phyloP scores from a whole-genome alignment of 1,140 invertebrate genomes.

The Zelostemma sp. region DNA sequence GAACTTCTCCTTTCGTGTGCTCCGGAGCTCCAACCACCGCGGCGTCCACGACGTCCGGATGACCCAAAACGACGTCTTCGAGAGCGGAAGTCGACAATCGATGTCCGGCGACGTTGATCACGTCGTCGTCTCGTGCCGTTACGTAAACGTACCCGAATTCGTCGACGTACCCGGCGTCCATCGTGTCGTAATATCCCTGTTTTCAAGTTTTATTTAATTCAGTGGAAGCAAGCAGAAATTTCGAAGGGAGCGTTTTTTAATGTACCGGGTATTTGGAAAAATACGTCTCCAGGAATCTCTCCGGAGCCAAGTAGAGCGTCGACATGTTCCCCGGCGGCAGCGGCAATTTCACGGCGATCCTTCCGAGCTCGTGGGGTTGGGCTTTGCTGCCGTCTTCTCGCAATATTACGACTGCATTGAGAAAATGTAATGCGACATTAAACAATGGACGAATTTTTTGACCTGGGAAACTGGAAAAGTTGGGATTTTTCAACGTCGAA shows the following conservation, averaged over 20 bases:
- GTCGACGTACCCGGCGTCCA: slow-evolving; percentile 92
- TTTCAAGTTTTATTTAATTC: neutral
- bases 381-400: slow-evolving; percentile 79
- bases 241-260: slow-evolving; percentile 11
- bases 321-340: slow-evolving; percentile 89
- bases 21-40: slow-evolving; percentile 92
- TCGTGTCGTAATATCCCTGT: slow-evolving; percentile 96
- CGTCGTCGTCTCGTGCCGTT: slow-evolving; percentile 91
- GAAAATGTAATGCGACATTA: too few relatives aligned
- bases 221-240: neutral
- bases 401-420: slow-evolving; percentile 83
- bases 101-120: slow-evolving; percentile 97
- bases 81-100: slow-evolving; percentile 88
- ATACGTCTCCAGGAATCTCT: slow-evolving; percentile 85
- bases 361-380: slow-evolving; percentile 79
- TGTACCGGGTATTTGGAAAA: slow-evolving; percentile 85
- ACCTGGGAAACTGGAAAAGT: too few relatives aligned
- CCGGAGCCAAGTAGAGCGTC: slow-evolving; percentile 85
- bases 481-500: too few relatives aligned
- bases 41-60: slow-evolving; percentile 85
- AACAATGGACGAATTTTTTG: too few relatives aligned
- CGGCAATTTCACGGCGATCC: slow-evolving; percentile 87
- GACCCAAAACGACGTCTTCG: slow-evolving; percentile 89
- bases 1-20: slow-evolving; percentile 89
- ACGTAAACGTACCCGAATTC: slow-evolving; percentile 89